Conservation (phyloP, 2,797 vertebrate species). For the Gastrophryne carolinensis region DNA sequence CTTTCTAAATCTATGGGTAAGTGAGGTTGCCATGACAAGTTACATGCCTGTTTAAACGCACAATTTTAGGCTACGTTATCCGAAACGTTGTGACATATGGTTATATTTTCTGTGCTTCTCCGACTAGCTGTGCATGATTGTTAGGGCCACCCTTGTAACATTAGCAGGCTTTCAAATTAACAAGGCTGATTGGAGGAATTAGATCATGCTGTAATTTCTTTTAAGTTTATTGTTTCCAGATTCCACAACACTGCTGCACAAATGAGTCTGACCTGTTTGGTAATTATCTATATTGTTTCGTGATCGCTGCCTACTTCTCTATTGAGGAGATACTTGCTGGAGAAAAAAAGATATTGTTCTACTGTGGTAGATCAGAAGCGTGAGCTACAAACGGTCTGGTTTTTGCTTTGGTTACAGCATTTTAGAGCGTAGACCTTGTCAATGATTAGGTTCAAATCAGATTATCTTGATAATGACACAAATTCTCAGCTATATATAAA, state of each 20-base stretch:
- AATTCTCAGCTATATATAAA: too few relatives aligned
- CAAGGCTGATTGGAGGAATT: conserved; percentile 76
- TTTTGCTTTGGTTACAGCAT: too few relatives aligned
- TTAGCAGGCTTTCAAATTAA: conserved; percentile 84
- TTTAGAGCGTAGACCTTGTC: too few relatives aligned
- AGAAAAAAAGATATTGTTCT: background rate
- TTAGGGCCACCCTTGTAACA: conserved; percentile 81
- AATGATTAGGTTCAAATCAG: too few relatives aligned
- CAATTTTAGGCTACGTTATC: background rate
- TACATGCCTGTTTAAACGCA: background rate
- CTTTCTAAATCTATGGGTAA: too few relatives aligned
- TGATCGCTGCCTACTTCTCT: background rate
- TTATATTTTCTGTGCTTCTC: conserved; percentile 83
- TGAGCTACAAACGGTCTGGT: too few relatives aligned
- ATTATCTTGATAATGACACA: too few relatives aligned
- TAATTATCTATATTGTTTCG: conserved; percentile 37
- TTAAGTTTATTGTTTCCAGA: conserved; percentile 74
- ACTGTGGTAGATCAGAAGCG: background rate
- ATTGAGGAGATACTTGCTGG: background rate
- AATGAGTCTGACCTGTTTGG: conserved; percentile 52
- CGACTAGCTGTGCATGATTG: conserved; percentile 75
- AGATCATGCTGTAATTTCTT: conserved; percentile 71
- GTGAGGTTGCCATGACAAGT: background rate
- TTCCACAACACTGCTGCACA: conserved; percentile 64
- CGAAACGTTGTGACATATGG: conserved; percentile 81